Evolutionary conservation across 1,140 invertebrate genomes (phyloP), one percentile per base, ranked within the genome.

Genomic region (Atta colombica): DNA sequence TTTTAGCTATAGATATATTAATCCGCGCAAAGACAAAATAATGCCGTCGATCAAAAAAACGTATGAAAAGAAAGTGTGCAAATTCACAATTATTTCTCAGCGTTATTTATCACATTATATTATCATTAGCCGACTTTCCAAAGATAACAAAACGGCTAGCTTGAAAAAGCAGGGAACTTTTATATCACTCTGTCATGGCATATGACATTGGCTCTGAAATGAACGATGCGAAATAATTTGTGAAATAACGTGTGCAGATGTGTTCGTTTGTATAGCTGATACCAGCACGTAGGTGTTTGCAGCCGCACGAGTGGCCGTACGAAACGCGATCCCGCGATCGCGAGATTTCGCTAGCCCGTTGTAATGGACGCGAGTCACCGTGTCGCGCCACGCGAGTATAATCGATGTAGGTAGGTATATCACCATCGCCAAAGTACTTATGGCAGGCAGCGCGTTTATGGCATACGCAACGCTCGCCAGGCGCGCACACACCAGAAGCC

Each of bases 381-480:
- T 49, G 35, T 39, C 35, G 7, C 12, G 49, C 45, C 45, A 28
- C 74, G 88, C 63, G 63, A 78, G 65, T 69, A 81, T 84, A 84
- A 84, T 74, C 80, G 80, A 58, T 89, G 86, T 89, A 87, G 35
- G 1, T 35, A 35, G 5, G 31, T 39, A 39, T 39, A 39, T 39
- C 35, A 7, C 35, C 87, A 87, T 90, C 87, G 88, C 78, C 86
- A 69, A 81, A 90, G 89, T 90, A 90, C 89, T 90, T 90, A 90
- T 90, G 89, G 88, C 89, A 90, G 86, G 39, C 7, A 39, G 39
- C 88, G 89, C 89, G 88, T 90, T 90, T 90, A 90, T 90, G 89
- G 89, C 89, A 85, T 90, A 90, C 88, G 80, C 71, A 53, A 80
- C 77, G 77, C 69, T 53, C 77, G 28, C 28, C 61, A 61, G 58